Percentiles rank a stretch among this genome's conserved stretches.
phyloP scores from a whole-genome alignment of 2,888 invertebrate genomes.

The Petrolisthes manimaculis region DNA sequence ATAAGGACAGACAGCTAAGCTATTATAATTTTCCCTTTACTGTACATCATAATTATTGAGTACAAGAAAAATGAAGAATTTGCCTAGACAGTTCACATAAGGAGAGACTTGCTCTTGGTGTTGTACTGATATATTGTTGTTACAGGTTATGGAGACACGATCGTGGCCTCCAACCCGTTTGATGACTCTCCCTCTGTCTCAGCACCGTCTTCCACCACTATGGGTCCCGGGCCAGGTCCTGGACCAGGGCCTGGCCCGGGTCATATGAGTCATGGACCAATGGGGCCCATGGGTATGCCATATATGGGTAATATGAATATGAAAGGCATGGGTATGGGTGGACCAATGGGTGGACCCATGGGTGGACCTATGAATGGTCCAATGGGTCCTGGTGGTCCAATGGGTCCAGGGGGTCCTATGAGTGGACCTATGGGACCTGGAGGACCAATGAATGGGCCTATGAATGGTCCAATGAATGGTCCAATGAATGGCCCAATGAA shows the following conservation, averaged over 20 bases:
- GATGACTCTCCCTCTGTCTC: constrained; percentile 82
- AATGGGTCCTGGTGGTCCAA: constrained; percentile 77
- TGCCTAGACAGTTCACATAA: neutral
- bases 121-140: constrained; percentile 30
- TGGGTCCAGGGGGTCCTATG: constrained; percentile 80
- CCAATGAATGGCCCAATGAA: constrained; percentile 76
- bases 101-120: too few relatives aligned
- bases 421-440: constrained; percentile 69
- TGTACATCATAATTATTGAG: neutral
- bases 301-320: constrained; percentile 47
- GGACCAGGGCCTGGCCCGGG: constrained; percentile 64
- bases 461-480: constrained; percentile 75
- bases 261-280: constrained; percentile 69
- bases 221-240: constrained; percentile 64
- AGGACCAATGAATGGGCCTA: constrained; percentile 65
- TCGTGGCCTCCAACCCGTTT: constrained; percentile 94
- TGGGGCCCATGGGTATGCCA: constrained; percentile 65
- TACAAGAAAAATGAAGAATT: neutral
- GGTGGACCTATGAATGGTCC: constrained; percentile 69
- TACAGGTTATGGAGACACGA: constrained; percentile 85
- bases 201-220: constrained; percentile 49
- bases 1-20: too few relatives aligned
- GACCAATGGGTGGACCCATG: constrained; percentile 66
- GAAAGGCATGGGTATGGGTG: constrained; percentile 64
- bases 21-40: too few relatives aligned